Conservation (phyloP, 1,140 invertebrate genomes). For the Conopomorpha cramerella region DNA sequence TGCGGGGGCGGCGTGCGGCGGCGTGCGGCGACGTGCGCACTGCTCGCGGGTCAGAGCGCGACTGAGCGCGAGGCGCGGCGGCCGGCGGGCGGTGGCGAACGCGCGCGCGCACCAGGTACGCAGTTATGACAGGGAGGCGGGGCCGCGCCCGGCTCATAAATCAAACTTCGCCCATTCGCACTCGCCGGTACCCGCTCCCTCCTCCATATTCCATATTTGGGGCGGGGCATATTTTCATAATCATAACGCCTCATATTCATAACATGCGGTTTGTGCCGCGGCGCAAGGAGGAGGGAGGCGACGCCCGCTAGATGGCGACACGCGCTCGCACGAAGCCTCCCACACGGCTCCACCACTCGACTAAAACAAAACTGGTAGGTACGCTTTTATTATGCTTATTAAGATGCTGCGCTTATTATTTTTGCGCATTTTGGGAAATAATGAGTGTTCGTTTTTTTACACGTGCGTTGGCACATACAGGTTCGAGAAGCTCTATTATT, state of each 20-base stretch:
- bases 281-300: conserved; percentile 36
- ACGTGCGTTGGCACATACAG: too few species aligned
- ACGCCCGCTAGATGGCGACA: conserved; percentile 53
- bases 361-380: too few species aligned
- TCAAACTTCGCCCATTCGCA: conserved; percentile 61
- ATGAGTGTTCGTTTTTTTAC: too few species aligned
- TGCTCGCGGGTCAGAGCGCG: conserved; percentile 52
- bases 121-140: conserved; percentile 59
- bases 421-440: too few species aligned
- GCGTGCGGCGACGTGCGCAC: conserved; percentile 25
- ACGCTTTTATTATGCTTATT: too few species aligned
- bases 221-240: conserved; percentile 62
- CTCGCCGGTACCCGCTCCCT: conserved; percentile 34
- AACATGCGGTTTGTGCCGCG: conserved; percentile 21
- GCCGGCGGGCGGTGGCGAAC: conserved; percentile 23
- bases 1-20: conserved; percentile 23
- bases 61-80: conserved; percentile 46
- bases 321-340: conserved; percentile 46
- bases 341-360: too few species aligned
- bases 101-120: conserved; percentile 52
- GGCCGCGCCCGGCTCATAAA: conserved; percentile 55
- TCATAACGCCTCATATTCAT: conserved; percentile 63
- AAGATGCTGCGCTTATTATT: too few species aligned
- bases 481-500: too few species aligned
- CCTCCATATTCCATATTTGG: conserved; percentile 58